Conservation (phyloP, 2,888 invertebrate genomes). For the Tetragnatha montana region DNA sequence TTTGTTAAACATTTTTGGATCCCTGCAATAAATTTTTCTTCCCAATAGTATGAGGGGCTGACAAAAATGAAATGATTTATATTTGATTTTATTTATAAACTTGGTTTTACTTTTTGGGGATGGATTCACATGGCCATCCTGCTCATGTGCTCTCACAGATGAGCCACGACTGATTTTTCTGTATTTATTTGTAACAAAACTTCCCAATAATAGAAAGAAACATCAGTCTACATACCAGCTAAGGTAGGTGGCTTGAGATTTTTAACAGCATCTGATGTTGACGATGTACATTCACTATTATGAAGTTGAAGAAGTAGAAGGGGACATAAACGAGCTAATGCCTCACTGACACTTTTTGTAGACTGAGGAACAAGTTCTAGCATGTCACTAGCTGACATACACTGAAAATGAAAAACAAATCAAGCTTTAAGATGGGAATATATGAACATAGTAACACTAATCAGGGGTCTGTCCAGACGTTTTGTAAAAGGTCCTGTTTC, state of each 20-base stretch:
- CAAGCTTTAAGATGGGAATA: background rate
- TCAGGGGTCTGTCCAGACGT: background rate
- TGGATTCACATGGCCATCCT: no score
- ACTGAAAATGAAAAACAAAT: constrained; percentile 31
- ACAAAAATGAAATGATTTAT: no score
- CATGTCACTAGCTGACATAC: constrained; percentile 61
- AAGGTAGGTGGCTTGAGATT: constrained; percentile 39
- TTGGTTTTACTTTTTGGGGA: no score
- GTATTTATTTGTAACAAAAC: no score
- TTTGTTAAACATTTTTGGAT: no score
- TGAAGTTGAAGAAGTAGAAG: constrained; percentile 73
- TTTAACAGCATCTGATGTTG: background rate
- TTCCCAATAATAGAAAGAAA: no score
- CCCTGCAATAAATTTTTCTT: no score
- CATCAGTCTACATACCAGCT: constrained; percentile 32
- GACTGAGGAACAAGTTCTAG: constrained; percentile 86
- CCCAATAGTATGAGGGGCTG: no score
- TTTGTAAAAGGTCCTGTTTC: no score
- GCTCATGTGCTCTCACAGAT: no score
- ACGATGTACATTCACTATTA: constrained; percentile 60
- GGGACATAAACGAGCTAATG: constrained; percentile 72
- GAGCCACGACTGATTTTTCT: no score
- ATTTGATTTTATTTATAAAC: no score
- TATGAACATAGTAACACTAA: background rate
- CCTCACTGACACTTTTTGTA: constrained; percentile 79